phyloP scores from a whole-genome alignment of 1,140 invertebrate genomes.

The Trichogramma pretiosum region DNA sequence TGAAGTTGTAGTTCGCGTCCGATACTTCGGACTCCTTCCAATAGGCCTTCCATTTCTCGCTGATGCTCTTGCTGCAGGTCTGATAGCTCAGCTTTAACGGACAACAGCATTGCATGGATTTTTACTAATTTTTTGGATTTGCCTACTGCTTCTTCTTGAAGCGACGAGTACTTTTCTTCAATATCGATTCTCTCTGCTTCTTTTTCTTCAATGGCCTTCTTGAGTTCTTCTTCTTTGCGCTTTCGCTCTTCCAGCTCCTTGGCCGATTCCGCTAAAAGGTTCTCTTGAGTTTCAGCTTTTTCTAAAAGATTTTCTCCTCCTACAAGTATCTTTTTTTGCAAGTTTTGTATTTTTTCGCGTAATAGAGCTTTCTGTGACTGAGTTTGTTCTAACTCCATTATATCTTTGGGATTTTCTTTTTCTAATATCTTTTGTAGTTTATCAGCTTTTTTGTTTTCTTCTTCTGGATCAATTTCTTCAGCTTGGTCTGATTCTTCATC shows the following conservation, averaged over 20 bases:
- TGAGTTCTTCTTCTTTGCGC: slow-evolving; percentile 73
- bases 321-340: slow-evolving; percentile 93
- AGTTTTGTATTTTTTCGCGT: slow-evolving; percentile 74
- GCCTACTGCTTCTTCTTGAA: slow-evolving; percentile 88
- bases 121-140: slow-evolving; percentile 91
- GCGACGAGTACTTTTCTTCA: slow-evolving; percentile 88
- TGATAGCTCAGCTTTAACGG: slow-evolving; percentile 75
- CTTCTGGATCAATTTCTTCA: slow-evolving; percentile 28
- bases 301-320: slow-evolving; percentile 97
- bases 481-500: slow-evolving; percentile 35
- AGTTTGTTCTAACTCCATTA: slow-evolving; percentile 42
- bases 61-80: slow-evolving; percentile 92
- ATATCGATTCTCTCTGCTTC: slow-evolving; percentile 89
- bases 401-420: too few species aligned
- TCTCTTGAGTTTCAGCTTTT: slow-evolving; percentile 91
- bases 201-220: slow-evolving; percentile 74
- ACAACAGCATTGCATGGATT: slow-evolving; percentile 70
- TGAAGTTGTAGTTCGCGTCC: slow-evolving; percentile 86
- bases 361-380: slow-evolving; percentile 65
- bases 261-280: slow-evolving; percentile 82
- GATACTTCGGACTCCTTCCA: slow-evolving; percentile 85
- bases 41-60: slow-evolving; percentile 88
- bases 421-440: too few species aligned
- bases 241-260: slow-evolving; percentile 78
- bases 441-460: slow-evolving; percentile 23